Conservation (phyloP, 2,888 invertebrate species). For the Monochamus alternatus region DNA sequence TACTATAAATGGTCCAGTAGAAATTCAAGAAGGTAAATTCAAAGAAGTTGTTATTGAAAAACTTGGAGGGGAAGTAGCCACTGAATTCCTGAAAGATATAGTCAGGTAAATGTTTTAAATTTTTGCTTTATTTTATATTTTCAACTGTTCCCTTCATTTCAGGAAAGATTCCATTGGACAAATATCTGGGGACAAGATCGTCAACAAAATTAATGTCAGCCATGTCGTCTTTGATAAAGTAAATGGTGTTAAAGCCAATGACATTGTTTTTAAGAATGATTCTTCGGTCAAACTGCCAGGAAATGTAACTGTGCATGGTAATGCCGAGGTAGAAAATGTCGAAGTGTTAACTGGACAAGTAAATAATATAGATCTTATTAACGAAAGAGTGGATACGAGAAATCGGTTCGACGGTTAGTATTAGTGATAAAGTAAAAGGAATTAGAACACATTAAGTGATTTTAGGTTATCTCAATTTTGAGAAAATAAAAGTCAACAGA, state of each 20-base stretch:
- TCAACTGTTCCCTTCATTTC: conserved; percentile 39
- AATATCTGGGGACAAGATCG: conserved; percentile 62
- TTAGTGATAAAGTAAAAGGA: not conserved
- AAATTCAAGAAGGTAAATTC: conserved; percentile 59
- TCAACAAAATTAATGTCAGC: conserved; percentile 60
- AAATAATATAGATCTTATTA: conserved; percentile 53
- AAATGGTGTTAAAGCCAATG: conserved; percentile 58
- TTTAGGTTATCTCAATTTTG: conserved; percentile 57
- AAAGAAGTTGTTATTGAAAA: conserved; percentile 58
- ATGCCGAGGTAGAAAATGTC: conserved; percentile 51
- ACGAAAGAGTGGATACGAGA: conserved; percentile 54
- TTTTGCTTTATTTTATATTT: not conserved
- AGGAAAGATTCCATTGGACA: conserved; percentile 56
- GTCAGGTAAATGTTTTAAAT: conserved; percentile 49
- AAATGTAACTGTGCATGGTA: conserved; percentile 58
- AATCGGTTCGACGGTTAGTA: conserved; percentile 49
- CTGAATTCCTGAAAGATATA: conserved; percentile 62
- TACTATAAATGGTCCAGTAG: conserved; percentile 64
- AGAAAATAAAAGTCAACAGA: conserved; percentile 51
- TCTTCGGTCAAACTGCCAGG: conserved; percentile 57
- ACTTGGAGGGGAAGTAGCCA: conserved; percentile 64
- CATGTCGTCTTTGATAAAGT: conserved; percentile 60
- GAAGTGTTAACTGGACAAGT: conserved; percentile 52
- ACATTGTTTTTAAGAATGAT: conserved; percentile 56
- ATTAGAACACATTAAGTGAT: not conserved